Evolutionary conservation across 1,140 invertebrate genomes (phyloP).

Genomic region (Saxidomus purpurata): DNA sequence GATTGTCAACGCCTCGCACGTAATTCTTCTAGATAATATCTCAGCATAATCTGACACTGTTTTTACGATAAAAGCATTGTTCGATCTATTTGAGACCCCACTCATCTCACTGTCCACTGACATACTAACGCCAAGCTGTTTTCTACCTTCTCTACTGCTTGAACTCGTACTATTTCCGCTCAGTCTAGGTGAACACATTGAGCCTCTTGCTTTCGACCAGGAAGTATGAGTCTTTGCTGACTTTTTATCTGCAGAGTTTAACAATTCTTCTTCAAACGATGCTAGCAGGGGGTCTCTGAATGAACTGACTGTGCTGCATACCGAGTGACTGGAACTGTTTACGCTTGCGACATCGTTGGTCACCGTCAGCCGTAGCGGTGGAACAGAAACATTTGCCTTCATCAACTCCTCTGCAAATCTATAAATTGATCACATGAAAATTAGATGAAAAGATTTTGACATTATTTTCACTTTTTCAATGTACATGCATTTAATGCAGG

Average conservation of each 20-base stretch:
- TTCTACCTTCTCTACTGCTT: conserved; percentile 24
- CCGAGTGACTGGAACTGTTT: conserved; percentile 56
- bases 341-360: conserved; percentile 26
- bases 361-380: conserved; percentile 23
- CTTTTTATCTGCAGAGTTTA: background rate
- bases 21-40: conserved; percentile 24
- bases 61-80: background rate
- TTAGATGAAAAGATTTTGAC: too few species aligned
- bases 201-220: conserved; percentile 52
- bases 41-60: conserved; percentile 49
- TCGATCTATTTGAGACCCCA: conserved; percentile 44
- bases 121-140: conserved; percentile 28
- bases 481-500: too few species aligned
- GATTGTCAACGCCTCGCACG: conserved; percentile 49
- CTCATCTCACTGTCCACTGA: conserved; percentile 52
- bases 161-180: conserved; percentile 41
- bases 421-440: too few species aligned
- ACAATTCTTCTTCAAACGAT: conserved; percentile 64
- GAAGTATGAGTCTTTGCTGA: conserved; percentile 51
- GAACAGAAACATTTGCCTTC: conserved; percentile 62
- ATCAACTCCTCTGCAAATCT: conserved; percentile 67
- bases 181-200: conserved; percentile 43
- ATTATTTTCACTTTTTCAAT: too few species aligned
- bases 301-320: conserved; percentile 55
- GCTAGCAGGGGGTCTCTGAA: conserved; percentile 61